A percentile compares a stretch with the other conserved stretches of the same genome.
These are phyloP conservation scores for Phlogophora meticulosa DNA, from an alignment of 2,888 invertebrate genomes.

Conservation along the genomic window DNA sequence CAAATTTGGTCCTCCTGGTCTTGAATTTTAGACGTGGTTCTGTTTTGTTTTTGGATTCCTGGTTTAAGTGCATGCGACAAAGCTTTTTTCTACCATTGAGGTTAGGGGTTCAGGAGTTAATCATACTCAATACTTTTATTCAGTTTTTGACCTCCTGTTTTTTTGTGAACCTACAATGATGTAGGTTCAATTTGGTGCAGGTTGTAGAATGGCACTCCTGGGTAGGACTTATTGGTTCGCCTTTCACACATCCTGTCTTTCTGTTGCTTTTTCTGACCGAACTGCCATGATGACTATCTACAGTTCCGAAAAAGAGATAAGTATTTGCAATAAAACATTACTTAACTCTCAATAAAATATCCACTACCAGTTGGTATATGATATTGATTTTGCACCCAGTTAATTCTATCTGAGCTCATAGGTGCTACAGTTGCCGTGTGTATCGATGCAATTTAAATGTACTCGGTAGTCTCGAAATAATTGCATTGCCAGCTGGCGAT, in stretches of 20 bases:
- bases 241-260: too few relatives aligned
- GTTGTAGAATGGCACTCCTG: too few relatives aligned
- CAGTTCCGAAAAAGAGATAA: too few relatives aligned
- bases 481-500: constrained; percentile 43
- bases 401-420: constrained; percentile 37
- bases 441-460: constrained; percentile 54
- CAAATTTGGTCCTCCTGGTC: constrained; percentile 46
- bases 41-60: constrained; percentile 13
- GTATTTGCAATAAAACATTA: neutral
- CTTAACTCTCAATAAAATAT: neutral
- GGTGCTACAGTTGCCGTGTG: constrained; percentile 23
- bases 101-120: too few relatives aligned
- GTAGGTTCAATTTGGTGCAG: too few relatives aligned
- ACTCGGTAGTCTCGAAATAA: constrained; percentile 37
- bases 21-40: constrained; percentile 25
- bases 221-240: too few relatives aligned
- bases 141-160: too few relatives aligned
- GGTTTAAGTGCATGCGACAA: neutral
- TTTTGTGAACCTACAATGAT: too few relatives aligned
- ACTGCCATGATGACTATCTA: too few relatives aligned
- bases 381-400: constrained; percentile 7
- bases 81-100: neutral
- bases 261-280: too few relatives aligned
- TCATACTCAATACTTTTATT: too few relatives aligned
- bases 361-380: neutral